Conservation (phyloP, 2,113 vertebrate species). For the Hemibagrus wyckioides region DNA sequence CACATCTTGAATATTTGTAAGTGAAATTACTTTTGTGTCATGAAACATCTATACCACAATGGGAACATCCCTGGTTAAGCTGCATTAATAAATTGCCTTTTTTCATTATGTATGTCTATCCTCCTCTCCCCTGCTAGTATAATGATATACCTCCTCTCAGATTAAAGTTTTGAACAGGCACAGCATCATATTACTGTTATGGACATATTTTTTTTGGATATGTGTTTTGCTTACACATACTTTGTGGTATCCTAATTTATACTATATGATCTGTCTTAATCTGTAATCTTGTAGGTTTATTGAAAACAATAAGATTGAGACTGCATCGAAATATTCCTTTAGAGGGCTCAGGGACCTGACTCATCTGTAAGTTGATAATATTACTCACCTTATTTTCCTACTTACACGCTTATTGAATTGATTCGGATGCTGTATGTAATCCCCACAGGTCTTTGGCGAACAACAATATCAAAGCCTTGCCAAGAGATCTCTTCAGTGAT, state of each 20-base stretch:
- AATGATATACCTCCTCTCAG: neutral
- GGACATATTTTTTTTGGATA: neutral
- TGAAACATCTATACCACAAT: neutral
- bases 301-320: constrained; percentile 95
- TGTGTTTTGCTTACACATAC: neutral
- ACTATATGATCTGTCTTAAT: neutral
- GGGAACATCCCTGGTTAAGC: neutral
- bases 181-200: neutral
- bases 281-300: constrained; percentile 83
- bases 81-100: neutral
- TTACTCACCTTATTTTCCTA: neutral
- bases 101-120: neutral
- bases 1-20: constrained; percentile 97
- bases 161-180: neutral
- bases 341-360: constrained; percentile 93
- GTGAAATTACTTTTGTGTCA: constrained; percentile 60
- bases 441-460: constrained; percentile 91
- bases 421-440: constrained; percentile 47
- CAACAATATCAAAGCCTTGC: constrained; percentile 91
- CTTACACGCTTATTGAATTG: constrained; percentile 15
- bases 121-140: neutral
- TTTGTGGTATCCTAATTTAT: neutral
- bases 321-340: constrained; percentile 89
- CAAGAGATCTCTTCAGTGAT: constrained; percentile 89
- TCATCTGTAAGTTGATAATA: constrained; percentile 83